Evolutionary conservation across 2,113 vertebrate genomes (phyloP), one percentile per base, ranked within the genome.

Genomic region (Cairina moschata): DNA sequence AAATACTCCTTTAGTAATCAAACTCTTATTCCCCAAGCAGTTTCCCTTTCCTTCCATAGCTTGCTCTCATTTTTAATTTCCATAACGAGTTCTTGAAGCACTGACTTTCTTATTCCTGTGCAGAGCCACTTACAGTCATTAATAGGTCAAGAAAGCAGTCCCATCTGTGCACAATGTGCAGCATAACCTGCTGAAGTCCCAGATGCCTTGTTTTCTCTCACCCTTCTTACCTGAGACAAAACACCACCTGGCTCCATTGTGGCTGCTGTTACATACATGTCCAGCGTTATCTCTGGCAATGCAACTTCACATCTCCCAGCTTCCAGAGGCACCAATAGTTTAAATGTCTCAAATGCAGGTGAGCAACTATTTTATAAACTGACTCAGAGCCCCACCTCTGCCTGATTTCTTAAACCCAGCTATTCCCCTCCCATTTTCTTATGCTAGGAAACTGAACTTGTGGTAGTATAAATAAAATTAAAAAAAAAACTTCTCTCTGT

Each of bases 341-440:
- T 59, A 89, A 97, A 84, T 32, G 86, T 28, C 84, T 62, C 83
- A 50, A 38, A 71, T 62, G 83, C 88, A 81, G 80, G 81, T 78
- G 86, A 96, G 88, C 76, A 89, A 34, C 87, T 92, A 6, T 73
- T 92, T 96, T 88, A 97, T 96, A 88, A 97, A 96, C 84, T 96
- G 97, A 97, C 88, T 97, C 96, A 97, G 87, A 96, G 96, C 95
- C 78, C 95, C 97, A 96, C 97, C 95, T 92, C 95, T 95, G n/a
- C 86, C 76, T 83, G 55, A 42, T 93, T 92, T 96, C 73, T 88
- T 87, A 88, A 90, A 94, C 63, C 7, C 73, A 88, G 42, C 59
- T 69, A 76, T 58, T 92, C 83, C 46, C 94, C 95, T 96, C 93
- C 94, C 93, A 93, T 92, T 92, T 91, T 90, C 58, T 68, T 84